These are phyloP conservation scores for Centruroides sculpturatus DNA, from an alignment of 1,140 invertebrate species.

Conservation along the genomic window DNA sequence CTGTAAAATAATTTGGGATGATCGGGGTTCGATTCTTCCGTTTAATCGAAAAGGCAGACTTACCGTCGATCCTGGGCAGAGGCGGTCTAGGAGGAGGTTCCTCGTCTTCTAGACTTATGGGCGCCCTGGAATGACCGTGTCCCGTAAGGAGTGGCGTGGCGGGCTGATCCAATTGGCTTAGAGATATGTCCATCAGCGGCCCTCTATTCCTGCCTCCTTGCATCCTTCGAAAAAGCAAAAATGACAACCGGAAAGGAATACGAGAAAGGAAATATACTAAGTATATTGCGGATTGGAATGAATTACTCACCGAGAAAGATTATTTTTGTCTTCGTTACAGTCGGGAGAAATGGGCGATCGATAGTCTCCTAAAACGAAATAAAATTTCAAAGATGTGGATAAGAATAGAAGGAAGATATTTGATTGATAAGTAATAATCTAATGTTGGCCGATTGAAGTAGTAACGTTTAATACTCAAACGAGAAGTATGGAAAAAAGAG, in stretches of 20 bases:
- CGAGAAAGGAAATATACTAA: background rate
- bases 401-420: too few species aligned
- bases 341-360: slow-evolving; percentile 12
- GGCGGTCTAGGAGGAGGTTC: slow-evolving; percentile 66
- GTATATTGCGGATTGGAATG: background rate
- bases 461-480: too few species aligned
- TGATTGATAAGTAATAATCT: too few species aligned
- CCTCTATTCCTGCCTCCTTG: slow-evolving; percentile 39
- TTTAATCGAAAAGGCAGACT: background rate
- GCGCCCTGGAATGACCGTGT: slow-evolving; percentile 21
- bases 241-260: background rate
- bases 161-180: slow-evolving; percentile 43
- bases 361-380: slow-evolving; percentile 6
- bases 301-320: slow-evolving; percentile 16
- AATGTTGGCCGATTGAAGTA: too few species aligned
- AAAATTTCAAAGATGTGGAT: too few species aligned
- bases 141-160: slow-evolving; percentile 25
- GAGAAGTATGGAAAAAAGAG: too few species aligned
- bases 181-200: slow-evolving; percentile 47
- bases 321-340: slow-evolving; percentile 21
- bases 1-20: slow-evolving; percentile 28
- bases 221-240: background rate
- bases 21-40: background rate
- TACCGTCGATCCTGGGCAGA: slow-evolving; percentile 64
- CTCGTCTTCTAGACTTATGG: slow-evolving; percentile 21